Conservation (phyloP, 2,113 vertebrate genomes). For the Clarias macrocephalus region DNA sequence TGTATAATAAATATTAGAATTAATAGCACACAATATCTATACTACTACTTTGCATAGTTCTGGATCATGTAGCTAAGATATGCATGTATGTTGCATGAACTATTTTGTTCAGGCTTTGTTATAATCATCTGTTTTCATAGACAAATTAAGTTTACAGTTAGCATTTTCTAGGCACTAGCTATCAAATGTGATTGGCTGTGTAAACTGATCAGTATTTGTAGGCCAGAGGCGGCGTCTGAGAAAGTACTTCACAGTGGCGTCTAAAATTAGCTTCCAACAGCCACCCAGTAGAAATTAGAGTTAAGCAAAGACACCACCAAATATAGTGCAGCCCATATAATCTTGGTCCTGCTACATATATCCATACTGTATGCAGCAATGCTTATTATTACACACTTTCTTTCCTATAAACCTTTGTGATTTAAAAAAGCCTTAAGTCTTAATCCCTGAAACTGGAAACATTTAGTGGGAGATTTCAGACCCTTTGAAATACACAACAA, state of each 20-base stretch:
- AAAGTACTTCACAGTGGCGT: constrained; percentile 62
- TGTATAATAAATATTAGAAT: not conserved
- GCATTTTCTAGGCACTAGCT: not conserved
- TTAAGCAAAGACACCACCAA: constrained; percentile 69
- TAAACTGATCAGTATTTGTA: constrained; percentile 20
- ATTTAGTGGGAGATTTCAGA: not conserved
- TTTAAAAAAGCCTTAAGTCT: not conserved
- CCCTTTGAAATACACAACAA: not conserved
- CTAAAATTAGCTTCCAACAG: constrained; percentile 71
- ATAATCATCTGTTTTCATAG: not conserved
- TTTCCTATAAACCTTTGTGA: not conserved
- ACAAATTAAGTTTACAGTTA: not conserved
- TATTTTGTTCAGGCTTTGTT: not conserved
- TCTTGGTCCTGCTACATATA: constrained; percentile 61
- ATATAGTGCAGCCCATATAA: constrained; percentile 66
- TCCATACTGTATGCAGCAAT: constrained; percentile 46
- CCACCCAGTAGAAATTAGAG: constrained; percentile 61
- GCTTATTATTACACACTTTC: not conserved
- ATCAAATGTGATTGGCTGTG: constrained; percentile 3
- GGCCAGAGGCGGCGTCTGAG: constrained; percentile 39
- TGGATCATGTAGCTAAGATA: not conserved
- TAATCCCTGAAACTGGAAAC: not conserved
- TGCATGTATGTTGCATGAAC: not conserved
- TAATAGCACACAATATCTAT: too few species aligned
- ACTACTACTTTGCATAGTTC: not conserved